Conservation (phyloP, 92 coral and sea anemone species). For the Phymanthus crucifer region DNA sequence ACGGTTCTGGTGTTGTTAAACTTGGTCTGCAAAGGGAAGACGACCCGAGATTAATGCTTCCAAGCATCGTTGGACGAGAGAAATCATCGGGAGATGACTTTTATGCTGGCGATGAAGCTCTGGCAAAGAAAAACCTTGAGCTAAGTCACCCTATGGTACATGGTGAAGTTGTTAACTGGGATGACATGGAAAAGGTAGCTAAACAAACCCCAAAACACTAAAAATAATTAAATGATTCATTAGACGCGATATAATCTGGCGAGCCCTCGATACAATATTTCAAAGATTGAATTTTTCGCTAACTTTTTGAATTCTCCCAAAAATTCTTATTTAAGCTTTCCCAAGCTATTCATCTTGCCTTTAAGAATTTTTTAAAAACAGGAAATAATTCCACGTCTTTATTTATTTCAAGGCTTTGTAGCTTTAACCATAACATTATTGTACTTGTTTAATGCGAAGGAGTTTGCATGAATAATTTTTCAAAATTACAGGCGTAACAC, state of each 20-base stretch:
- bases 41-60: neutral
- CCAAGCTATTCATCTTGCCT: no score
- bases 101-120: neutral
- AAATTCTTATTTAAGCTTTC: no score
- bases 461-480: no score
- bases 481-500: no score
- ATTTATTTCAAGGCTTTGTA: no score
- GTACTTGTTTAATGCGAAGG: no score
- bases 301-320: no score
- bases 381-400: no score
- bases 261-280: no score
- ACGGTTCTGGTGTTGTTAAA: slow-evolving; percentile 12
- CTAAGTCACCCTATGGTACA: slow-evolving; percentile 2
- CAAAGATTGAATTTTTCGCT: no score
- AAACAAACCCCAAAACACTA: neutral
- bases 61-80: neutral
- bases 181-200: slow-evolving; percentile 14
- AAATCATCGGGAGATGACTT: neutral
- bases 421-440: no score
- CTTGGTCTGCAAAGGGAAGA: slow-evolving; percentile 1
- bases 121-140: neutral
- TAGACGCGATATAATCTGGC: neutral
- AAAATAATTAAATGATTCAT: neutral
- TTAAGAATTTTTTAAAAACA: no score
- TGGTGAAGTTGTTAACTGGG: neutral